Evolutionary conservation across 2,113 vertebrate species (phyloP), one percentile per base, ranked within the genome.

Genomic region (Cyrtonyx montezumae): DNA sequence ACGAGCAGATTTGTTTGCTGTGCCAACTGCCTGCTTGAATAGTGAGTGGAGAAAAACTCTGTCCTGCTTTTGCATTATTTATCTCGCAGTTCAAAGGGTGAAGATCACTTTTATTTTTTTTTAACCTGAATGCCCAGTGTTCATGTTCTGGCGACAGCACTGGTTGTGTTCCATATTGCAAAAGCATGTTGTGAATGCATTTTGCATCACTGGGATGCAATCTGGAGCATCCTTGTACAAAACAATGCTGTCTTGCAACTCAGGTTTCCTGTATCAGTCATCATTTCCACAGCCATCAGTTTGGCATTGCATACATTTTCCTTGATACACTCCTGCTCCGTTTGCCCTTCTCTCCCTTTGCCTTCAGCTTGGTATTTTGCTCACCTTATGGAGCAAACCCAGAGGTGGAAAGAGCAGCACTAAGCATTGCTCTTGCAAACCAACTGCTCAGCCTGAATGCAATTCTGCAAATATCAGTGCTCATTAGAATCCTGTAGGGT

Each of bases 201-300:
- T 26, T 8, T 40, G 61, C 61, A 28, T 28, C 17, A 12, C 11
- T 63, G 61, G 32, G 45, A 45, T 28, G 45, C 23, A 9, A 30
- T 14, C 40, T 14, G 21, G 59, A 71, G 76, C 59, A 49, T 25
- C 42, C 36, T 20, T 20, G 46, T 62, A 66, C 36, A 21, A 51
- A 85, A 45, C 6, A 14, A 2, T 2, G 23, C 48, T 49, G 58
- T 40, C 63, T 42, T 23, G 23, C 58, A 26, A 9, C 1, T 1
- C 2, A 0, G 14, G 28, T 32, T 46, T 58, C 40, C 48, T 3
- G 0, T 4, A 0, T 25, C 4, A 34, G 36, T 7, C 2, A 1
- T 11, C 46, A 8, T 43, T 88, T 78, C 32, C 59, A 8, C 58
- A 58, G 17, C 36, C 1, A 0, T 10, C 6, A 1, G 32, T 56